Evolutionary conservation across 2,797 vertebrate genomes (phyloP), one percentile per base, ranked within the genome.

Genomic region (Sylvilagus floridanus): DNA sequence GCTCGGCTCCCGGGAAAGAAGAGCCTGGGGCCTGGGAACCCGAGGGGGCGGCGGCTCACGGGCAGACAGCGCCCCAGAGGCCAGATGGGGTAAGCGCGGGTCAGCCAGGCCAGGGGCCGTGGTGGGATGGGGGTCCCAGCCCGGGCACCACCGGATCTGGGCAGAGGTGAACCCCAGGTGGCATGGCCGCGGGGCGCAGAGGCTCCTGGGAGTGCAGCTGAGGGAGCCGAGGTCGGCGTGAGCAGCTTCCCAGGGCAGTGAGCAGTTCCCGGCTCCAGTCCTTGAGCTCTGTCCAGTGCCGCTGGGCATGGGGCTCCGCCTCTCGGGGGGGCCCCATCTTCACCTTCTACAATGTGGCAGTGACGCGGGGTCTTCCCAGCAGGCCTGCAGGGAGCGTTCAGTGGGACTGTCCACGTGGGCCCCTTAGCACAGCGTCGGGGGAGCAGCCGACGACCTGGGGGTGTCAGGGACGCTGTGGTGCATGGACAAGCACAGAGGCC

Each of bases 1-100:
- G 79, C 75, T 95, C 85, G 95, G 94, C 95, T 95, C 92, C 42
- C 95, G 97, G 62, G 82, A 96, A 89, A 96, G 95, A 97, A 72
- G 96, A 89, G 95, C 37, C 75, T 24, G 71, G 93, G 96, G 95
- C 93, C 69, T 63, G 1, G 91, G 85, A 92, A 79, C 42, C 73
- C 47, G 73, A 47, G 73, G 94, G 84, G 32, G 42, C 88, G 82
- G 88, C 42, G 79, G 26, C 57, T 77, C 42, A 0, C 14, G 82
- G 91, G 69, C 90, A 92, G 71, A 37, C 30, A 79, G 47, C 71
- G 21, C 26, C 82, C 91, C 65, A 28, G 93, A 94, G 86, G 79
- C 72, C 82, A 75, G 72, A 52, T 50, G 54, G 60, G 84, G 17
- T 24, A n/a, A 90, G 85, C 30, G 50, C 37, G 69, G 71, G 62